A percentile compares a stretch with the other conserved stretches of the same genome.
Evolutionary conservation across 2,113 vertebrate genomes (phyloP).

Genomic region (Lagopus leucura): DNA sequence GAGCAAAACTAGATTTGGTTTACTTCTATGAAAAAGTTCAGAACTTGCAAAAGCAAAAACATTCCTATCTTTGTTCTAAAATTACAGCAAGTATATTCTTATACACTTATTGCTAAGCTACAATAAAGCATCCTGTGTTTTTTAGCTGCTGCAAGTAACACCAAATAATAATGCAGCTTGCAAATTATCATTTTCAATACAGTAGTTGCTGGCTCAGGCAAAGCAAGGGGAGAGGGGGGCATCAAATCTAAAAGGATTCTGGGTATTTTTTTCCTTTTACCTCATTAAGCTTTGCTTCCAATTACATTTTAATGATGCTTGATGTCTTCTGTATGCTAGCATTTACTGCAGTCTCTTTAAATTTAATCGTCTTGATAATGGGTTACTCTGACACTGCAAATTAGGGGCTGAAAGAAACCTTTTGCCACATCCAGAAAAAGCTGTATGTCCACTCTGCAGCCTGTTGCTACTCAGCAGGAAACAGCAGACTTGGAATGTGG

Average conservation of each 20-base stretch:
- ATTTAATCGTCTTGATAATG: conserved; percentile 83
- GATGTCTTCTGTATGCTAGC: conserved; percentile 78
- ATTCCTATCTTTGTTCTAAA: background rate
- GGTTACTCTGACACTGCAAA: conserved; percentile 78
- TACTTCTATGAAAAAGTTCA: background rate
- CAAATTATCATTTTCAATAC: conserved; percentile 43
- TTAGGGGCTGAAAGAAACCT: conserved; percentile 75
- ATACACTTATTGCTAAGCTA: background rate
- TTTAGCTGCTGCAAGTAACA: conserved; percentile 2
- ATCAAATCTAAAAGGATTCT: conserved; percentile 39
- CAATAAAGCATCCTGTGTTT: background rate
- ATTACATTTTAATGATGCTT: conserved; percentile 83
- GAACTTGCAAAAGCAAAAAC: background rate
- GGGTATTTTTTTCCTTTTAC: conserved; percentile 70
- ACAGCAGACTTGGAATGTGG: background rate
- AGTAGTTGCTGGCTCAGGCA: conserved; percentile 7
- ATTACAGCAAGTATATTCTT: background rate
- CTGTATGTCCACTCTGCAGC: background rate
- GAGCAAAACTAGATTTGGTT: conserved; percentile 2
- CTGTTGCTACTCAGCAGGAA: conserved; percentile 39
- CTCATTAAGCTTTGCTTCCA: conserved; percentile 82
- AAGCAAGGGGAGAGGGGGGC: background rate
- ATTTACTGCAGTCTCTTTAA: conserved; percentile 83
- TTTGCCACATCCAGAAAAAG: conserved; percentile 64
- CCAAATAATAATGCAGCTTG: conserved; percentile 32